Evolutionary conservation across 2,113 vertebrate genomes (phyloP).

Genomic region (Hydrochoerus hydrochaeris): DNA sequence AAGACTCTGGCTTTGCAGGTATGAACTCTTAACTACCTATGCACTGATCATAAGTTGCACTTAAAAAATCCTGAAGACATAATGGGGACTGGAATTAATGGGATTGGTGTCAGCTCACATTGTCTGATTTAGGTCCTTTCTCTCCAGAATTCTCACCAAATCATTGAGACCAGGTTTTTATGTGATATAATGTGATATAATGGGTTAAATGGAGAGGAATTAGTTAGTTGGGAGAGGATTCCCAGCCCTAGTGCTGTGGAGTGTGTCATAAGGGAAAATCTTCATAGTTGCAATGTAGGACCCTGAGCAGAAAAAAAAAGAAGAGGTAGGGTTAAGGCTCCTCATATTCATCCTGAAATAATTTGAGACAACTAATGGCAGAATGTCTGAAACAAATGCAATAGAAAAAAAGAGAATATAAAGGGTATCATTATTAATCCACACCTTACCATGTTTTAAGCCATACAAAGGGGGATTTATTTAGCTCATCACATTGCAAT

Average conservation of each 20-base stretch:
- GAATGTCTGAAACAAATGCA: background rate
- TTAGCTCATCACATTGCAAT: background rate
- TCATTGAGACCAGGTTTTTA: too few species aligned
- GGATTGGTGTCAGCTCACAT: background rate
- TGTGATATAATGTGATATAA: too few species aligned
- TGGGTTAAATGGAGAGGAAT: too few species aligned
- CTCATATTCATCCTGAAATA: background rate
- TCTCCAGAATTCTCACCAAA: background rate
- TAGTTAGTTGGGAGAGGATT: too few species aligned
- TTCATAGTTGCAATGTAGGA: background rate
- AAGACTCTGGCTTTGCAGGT: background rate
- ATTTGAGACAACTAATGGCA: background rate
- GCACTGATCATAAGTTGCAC: background rate
- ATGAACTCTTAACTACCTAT: background rate
- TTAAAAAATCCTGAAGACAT: background rate
- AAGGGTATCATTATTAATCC: too few species aligned
- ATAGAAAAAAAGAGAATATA: too few species aligned
- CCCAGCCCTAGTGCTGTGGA: too few species aligned
- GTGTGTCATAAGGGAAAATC: background rate
- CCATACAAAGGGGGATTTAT: background rate
- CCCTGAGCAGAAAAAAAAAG: background rate
- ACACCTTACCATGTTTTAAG: background rate
- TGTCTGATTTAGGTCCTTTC: background rate
- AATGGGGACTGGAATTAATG: too few species aligned
- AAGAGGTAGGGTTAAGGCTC: fast-evolving